Conservation (phyloP, 1,140 invertebrate genomes). For the Sarcophaga bullata region DNA sequence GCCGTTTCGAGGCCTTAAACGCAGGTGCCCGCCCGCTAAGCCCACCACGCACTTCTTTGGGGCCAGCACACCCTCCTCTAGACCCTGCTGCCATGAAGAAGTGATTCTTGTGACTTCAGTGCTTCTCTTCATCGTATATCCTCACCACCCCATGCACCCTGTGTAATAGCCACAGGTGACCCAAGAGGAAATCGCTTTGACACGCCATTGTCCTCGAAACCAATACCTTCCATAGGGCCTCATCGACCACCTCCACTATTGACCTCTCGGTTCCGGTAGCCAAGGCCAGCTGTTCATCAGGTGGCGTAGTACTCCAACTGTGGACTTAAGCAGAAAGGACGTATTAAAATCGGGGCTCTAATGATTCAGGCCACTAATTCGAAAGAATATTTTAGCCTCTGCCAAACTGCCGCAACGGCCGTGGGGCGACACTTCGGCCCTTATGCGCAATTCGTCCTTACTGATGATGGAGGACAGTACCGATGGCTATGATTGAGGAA, state of each 20-base stretch:
- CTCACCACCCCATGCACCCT: slow-evolving; percentile 54
- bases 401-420: slow-evolving; percentile 84
- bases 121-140: slow-evolving; percentile 77
- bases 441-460: slow-evolving; percentile 44
- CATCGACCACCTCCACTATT: slow-evolving; percentile 73
- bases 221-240: slow-evolving; percentile 71
- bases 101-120: slow-evolving; percentile 84
- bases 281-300: slow-evolving; percentile 75
- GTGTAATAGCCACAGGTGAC: slow-evolving; percentile 50
- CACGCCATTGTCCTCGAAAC: slow-evolving; percentile 71
- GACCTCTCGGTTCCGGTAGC: slow-evolving; percentile 72
- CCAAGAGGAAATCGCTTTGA: slow-evolving; percentile 67
- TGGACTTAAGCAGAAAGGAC: slow-evolving; percentile 70
- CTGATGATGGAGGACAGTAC: slow-evolving; percentile 62
- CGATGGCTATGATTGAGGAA: slow-evolving; percentile 59
- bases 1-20: slow-evolving; percentile 54
- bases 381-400: slow-evolving; percentile 87
- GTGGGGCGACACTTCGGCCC: slow-evolving; percentile 67
- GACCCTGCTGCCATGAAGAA: slow-evolving; percentile 72
- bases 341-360: slow-evolving; percentile 78
- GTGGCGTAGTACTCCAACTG: slow-evolving; percentile 70
- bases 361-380: slow-evolving; percentile 78
- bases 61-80: slow-evolving; percentile 34
- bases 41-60: slow-evolving; percentile 64
- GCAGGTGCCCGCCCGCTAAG: slow-evolving; percentile 59